phyloP scores from a whole-genome alignment of 2,888 invertebrate species.

The Pycnomerus fuliginosus region DNA sequence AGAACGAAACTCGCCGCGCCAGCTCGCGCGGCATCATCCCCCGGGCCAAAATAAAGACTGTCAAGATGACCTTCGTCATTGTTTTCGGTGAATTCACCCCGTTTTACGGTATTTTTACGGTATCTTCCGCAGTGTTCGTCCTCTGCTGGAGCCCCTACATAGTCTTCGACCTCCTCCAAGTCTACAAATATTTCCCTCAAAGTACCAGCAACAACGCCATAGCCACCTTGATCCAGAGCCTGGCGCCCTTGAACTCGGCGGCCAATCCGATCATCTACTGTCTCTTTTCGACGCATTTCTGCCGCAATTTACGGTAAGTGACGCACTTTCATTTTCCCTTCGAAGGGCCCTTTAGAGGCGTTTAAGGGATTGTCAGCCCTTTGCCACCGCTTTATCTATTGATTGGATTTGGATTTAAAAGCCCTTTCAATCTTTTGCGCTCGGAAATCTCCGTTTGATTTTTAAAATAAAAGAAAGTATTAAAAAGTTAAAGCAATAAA shows the following conservation, averaged over 20 bases:
- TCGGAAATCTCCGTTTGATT: too few relatives aligned
- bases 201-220: conserved; percentile 82
- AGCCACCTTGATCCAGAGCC: conserved; percentile 90
- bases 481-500: too few relatives aligned
- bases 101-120: too few relatives aligned
- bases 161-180: conserved; percentile 88
- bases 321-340: background rate
- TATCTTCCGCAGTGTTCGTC: conserved; percentile 73
- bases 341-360: background rate
- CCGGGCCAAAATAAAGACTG: conserved; percentile 93
- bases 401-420: too few relatives aligned
- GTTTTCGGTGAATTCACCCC: conserved; percentile 77
- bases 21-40: conserved; percentile 93
- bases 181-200: conserved; percentile 79
- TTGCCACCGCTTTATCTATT: too few relatives aligned
- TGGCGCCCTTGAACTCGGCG: conserved; percentile 91
- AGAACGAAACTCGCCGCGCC: conserved; percentile 66
- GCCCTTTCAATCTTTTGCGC: too few relatives aligned
- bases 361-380: conserved; percentile 5
- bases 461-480: too few relatives aligned
- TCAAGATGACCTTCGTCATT: conserved; percentile 96
- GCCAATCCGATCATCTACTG: conserved; percentile 96
- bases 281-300: conserved; percentile 89
- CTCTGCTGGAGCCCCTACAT: conserved; percentile 97
- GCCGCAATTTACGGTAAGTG: conserved; percentile 77